Base-by-base conservation (phyloP, 2,113 vertebrate genomes). In the Miniopterus natalensis region DNA sequence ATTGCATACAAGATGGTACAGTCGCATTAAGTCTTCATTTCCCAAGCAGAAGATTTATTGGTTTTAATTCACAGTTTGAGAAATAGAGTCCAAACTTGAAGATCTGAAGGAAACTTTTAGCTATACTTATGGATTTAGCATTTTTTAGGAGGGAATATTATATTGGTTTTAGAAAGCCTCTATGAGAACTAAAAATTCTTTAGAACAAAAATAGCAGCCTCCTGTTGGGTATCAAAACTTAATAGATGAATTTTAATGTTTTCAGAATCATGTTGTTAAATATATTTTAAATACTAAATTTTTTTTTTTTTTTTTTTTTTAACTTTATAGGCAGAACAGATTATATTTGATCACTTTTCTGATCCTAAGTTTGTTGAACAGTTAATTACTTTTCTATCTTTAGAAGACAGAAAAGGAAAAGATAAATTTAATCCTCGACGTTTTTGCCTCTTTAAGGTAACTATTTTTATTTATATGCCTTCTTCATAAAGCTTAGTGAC, bases 381-480 rank as follows among this genome's bases (percentile, higher is more conserved):
- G 98, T 98, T 99, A 97, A 99, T 99, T 59, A 99, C 99, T 96
- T 99, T 99, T 98, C 99, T 99, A 91, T 99, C 99, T 94, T 99
- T 99, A 95, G 99, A 99, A 98, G 99, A 99, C 97, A 99, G 99
- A 94, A 99, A 99, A 97, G 99, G 99, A 96, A 99, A 99, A 97
- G 99, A 99, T 98, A 99, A 99, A 98, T 99, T 99, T 97, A 99
- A 99, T 98, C 99, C 99, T 87, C 99, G 99, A 92, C 98, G 99
- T 94, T 99, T 99, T 98, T 99, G 99, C 97, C 99, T 99, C 97
- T 99, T 99, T 98, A 99, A 99, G 99, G 99, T 99, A 98, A 98
- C 53, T 90, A 45, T 91, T 36, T 36, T 36, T 92, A 53, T 59
- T 73, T 93, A 27, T 25, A 23, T 81, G 42, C 6, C 15, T 31